phyloP scores from a whole-genome alignment of 1,140 invertebrate genomes.

The Micrasema minimum region DNA sequence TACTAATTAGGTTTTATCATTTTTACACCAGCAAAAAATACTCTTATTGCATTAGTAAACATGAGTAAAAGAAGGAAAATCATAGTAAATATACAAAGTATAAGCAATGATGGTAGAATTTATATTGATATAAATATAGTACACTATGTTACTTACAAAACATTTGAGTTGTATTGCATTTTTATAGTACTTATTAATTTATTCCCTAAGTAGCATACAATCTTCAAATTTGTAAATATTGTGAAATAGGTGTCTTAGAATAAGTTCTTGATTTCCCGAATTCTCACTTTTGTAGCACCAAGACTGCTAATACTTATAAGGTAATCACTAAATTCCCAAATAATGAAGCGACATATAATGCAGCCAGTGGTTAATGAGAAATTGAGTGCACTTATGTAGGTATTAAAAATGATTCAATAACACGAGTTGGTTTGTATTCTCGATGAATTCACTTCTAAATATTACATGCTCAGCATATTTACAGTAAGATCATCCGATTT shows the following conservation, averaged over 20 bases:
- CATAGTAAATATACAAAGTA: conserved; percentile 1
- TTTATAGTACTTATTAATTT: too few relatives aligned
- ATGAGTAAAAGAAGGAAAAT: background rate
- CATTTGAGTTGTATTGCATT: too few relatives aligned
- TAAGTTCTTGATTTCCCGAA: conserved; percentile 2
- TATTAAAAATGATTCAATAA: conserved; percentile 9
- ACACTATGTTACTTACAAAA: too few relatives aligned
- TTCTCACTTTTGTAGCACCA: conserved; percentile 15
- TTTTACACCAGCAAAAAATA: too few relatives aligned
- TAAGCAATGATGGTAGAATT: background rate
- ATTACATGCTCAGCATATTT: conserved; percentile 16
- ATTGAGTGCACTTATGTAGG: background rate
- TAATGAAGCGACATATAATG: conserved; percentile 8
- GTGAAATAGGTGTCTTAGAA: background rate
- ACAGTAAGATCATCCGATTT: conserved; percentile 16
- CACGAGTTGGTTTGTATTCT: background rate
- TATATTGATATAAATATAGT: too few relatives aligned
- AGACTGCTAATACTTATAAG: conserved; percentile 16
- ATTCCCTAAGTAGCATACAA: background rate
- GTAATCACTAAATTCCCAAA: conserved; percentile 11
- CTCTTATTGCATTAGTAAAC: too few relatives aligned
- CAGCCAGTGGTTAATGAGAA: conserved; percentile 6
- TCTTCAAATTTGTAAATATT: conserved; percentile 1
- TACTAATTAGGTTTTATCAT: too few relatives aligned
- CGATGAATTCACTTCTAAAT: background rate